Conservation (phyloP, 1,140 invertebrate species). For the Diorhabda elongata region DNA sequence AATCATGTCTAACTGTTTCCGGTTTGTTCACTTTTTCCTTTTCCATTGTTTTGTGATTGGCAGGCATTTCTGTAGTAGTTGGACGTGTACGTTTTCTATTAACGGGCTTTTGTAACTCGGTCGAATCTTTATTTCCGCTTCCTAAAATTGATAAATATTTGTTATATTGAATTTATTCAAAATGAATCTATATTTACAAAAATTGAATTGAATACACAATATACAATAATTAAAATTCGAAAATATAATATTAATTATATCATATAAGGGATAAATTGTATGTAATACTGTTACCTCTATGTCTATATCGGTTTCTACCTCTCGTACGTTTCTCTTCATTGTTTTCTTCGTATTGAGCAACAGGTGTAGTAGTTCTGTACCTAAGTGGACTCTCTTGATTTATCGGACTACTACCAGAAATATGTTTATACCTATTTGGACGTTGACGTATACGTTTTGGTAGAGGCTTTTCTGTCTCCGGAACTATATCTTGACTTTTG, state of each 20-base stretch:
- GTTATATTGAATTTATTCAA: not conserved
- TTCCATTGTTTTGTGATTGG: conserved; percentile 13
- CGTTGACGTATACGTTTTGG: conserved; percentile 26
- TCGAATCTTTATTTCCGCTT: not conserved
- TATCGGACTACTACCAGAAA: not conserved
- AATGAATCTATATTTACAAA: too few relatives aligned
- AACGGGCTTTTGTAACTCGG: not conserved
- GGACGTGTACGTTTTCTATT: conserved; percentile 11
- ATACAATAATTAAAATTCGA: too few relatives aligned
- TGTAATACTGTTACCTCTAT: conserved; percentile 11
- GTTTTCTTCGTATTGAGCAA: conserved; percentile 5
- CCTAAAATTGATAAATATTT: not conserved
- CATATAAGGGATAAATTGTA: too few relatives aligned
- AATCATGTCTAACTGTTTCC: not conserved
- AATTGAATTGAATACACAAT: too few relatives aligned
- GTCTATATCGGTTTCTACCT: conserved; percentile 21
- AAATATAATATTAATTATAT: too few relatives aligned
- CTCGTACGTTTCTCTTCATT: conserved; percentile 8
- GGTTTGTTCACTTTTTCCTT: not conserved
- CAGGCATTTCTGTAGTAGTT: conserved; percentile 14
- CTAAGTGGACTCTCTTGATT: conserved; percentile 11
- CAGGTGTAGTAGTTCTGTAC: conserved; percentile 22
- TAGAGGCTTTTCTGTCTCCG: conserved; percentile 32
- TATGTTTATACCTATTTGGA: conserved; percentile 9
- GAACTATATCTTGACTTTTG: conserved; percentile 12